These are phyloP conservation scores for Drosophila falleni DNA, from an alignment of 2,888 invertebrate species.

Conservation along the genomic window DNA sequence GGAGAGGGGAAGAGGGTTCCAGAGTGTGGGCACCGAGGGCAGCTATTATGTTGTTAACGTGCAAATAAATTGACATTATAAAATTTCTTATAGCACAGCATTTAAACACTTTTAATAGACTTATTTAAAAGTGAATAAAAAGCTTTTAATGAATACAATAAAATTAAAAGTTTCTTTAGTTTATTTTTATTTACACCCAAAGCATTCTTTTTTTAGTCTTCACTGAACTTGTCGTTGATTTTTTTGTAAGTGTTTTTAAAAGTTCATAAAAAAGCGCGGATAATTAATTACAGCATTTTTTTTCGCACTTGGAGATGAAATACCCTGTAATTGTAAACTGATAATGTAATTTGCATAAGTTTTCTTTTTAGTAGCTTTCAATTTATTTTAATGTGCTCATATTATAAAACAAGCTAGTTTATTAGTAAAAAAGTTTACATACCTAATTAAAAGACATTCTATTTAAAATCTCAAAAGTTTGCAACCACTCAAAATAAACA, in stretches of 20 bases:
- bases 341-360: neutral
- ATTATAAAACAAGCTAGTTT: no score
- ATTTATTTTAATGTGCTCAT: no score
- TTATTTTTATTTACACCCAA: neutral
- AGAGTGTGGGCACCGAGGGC: neutral
- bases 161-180: neutral
- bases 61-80: conserved; percentile 33
- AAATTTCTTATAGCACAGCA: conserved; percentile 4
- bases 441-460: neutral
- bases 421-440: neutral
- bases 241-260: no score
- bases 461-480: neutral
- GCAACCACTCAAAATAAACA: neutral
- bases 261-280: neutral
- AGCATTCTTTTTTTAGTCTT: no score
- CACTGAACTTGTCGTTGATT: no score
- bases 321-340: neutral
- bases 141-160: neutral
- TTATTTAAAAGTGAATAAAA: conserved; percentile 16
- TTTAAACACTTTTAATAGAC: conserved; percentile 28
- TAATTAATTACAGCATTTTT: neutral
- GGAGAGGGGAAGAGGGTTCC: neutral
- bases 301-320: no score
- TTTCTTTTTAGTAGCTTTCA: no score
- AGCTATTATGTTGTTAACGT: conserved; percentile 48